Evolutionary conservation across 2,797 vertebrate genomes (phyloP).

Genomic region (Arctocebus calabarensis): DNA sequence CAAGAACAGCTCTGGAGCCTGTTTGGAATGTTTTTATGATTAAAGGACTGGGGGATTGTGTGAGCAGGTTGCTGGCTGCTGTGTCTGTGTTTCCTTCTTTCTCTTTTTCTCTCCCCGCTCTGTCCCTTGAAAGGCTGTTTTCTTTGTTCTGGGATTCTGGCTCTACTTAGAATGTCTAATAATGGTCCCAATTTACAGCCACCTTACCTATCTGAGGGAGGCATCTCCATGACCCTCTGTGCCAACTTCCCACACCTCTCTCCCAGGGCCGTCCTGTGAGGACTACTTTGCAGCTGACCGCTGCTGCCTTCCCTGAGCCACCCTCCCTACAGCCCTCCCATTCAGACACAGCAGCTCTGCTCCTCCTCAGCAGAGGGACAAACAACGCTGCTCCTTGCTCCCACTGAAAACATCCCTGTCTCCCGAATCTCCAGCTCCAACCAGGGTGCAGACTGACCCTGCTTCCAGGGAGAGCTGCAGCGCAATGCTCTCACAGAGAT

Average conservation of each 20-base stretch:
- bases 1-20: slow-evolving; percentile 27
- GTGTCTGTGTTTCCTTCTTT: background rate
- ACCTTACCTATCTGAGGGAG: background rate
- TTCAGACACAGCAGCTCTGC: background rate
- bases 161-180: slow-evolving; percentile 53
- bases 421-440: background rate
- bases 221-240: background rate
- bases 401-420: rapidly evolving
- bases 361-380: background rate
- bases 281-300: background rate
- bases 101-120: no score
- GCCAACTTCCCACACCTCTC: background rate
- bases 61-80: background rate
- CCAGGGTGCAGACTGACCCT: background rate
- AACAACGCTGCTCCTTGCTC: background rate
- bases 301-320: rapidly evolving
- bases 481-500: background rate
- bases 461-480: background rate
- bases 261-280: background rate
- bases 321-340: background rate
- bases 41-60: background rate
- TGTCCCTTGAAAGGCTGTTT: slow-evolving; percentile 63
- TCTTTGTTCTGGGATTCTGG: slow-evolving; percentile 62
- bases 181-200: slow-evolving; percentile 16
- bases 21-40: slow-evolving; percentile 52